Base-by-base conservation (phyloP, 2,113 vertebrate species). In the Heteronetta atricapilla region DNA sequence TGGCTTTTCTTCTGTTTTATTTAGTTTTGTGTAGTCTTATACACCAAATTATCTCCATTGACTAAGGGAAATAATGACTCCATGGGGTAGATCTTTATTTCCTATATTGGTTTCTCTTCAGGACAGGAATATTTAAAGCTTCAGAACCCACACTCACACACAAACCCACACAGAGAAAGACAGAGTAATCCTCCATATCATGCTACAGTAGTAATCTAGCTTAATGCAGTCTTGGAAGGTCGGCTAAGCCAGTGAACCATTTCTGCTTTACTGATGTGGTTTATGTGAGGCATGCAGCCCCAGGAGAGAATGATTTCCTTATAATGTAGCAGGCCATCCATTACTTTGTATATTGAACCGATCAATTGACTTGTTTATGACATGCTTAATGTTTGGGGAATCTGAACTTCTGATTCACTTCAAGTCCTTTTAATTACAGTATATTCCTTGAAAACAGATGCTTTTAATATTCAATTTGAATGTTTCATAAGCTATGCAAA, bases 401-500 rank as follows among this genome's bases (percentile, higher is more conserved):
- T 96, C 94, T 7, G 16, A 93, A 91, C 86, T 97, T 96, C 82
- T 94, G 94, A 97, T 97, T 97, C 90, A 96, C 89, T 97, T 97
- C 87, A 94, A 96, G 88, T 87, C 87, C 86, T 96, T 97, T 97
- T 96, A 98, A 97, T 98, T 98, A 97, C 60, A 89, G 17, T 28
- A 50, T 94, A 95, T 96, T 98, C 82, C 78, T 96, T 97, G 94
- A 95, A 97, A 97, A 97, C 91, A 97, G 94, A 97, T 97, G 94
- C 79, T 97, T 97, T 98, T 95, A 97, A 97, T 98, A 97, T 95
- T 97, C 89, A 91, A 29, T 66, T 77, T 92, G 90, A 97, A 90
- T 91, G 83, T 97, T 97, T 97, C 96, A 96, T 92, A 97, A 97
- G 75, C 84, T 95, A 97, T 94, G 96, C 92, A 98, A 97, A 97